These are phyloP conservation scores for Diaphora mendica DNA, from an alignment of 2,888 invertebrate species.

Conservation along the genomic window DNA sequence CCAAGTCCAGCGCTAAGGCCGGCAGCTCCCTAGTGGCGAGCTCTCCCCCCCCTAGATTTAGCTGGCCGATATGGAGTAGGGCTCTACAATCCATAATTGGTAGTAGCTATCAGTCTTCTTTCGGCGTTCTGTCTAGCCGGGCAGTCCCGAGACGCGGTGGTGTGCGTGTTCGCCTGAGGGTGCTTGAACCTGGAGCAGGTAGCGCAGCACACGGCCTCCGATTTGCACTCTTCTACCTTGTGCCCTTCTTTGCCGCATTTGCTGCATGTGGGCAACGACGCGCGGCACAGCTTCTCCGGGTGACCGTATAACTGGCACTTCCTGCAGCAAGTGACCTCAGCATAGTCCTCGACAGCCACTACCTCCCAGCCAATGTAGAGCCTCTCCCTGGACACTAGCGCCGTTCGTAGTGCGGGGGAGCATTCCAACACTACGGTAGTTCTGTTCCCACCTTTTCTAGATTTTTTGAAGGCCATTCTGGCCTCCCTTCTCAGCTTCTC, in stretches of 20 bases:
- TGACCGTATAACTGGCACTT: slow-evolving; percentile 59
- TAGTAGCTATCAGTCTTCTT: background rate
- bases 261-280: slow-evolving; percentile 23
- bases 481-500: no score
- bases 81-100: slow-evolving; percentile 23
- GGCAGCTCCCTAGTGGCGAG: slow-evolving; percentile 41
- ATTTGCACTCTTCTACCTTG: slow-evolving; percentile 1
- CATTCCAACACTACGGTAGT: no score
- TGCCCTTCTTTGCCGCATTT: slow-evolving; percentile 43
- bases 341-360: slow-evolving; percentile 12
- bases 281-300: slow-evolving; percentile 50
- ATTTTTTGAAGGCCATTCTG: no score
- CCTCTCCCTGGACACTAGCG: background rate
- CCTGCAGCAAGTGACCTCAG: slow-evolving; percentile 41
- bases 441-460: no score
- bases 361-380: slow-evolving; percentile 42
- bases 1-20: slow-evolving; percentile 20
- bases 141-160: slow-evolving; percentile 21
- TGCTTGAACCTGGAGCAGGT: slow-evolving; percentile 41
- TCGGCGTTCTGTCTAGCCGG: slow-evolving; percentile 29
- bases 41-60: slow-evolving; percentile 38
- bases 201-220: slow-evolving; percentile 19
- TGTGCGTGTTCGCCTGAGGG: slow-evolving; percentile 18
- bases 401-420: no score
- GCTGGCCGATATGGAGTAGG: background rate